Percentiles rank a stretch among this genome's conserved stretches.
Conservation (phyloP, 2,113 vertebrate genomes). For the Sminthopsis crassicaudata region DNA sequence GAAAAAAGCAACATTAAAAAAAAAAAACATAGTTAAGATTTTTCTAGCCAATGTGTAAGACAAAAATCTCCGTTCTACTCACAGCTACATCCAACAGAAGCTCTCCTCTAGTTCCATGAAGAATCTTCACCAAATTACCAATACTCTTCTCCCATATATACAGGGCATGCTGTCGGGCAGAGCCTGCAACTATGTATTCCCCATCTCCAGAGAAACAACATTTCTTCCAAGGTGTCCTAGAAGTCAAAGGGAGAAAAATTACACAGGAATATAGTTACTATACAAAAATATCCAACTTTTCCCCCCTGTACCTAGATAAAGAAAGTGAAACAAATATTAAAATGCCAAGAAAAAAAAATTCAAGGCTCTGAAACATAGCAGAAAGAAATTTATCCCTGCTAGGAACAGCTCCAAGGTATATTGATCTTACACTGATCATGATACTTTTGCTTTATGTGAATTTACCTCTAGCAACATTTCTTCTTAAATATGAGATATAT, state of each 20-base stretch:
- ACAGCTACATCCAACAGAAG: slow-evolving; percentile 97
- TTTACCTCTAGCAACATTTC: background rate
- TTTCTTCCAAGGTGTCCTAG: slow-evolving; percentile 98
- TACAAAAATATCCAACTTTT: background rate
- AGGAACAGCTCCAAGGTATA: background rate
- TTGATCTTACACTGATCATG: rapidly evolving
- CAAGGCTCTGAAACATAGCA: background rate
- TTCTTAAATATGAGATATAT: background rate
- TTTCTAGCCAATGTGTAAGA: background rate
- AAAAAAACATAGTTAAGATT: background rate
- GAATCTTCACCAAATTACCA: slow-evolving; percentile 98
- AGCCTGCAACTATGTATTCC: slow-evolving; percentile 98
- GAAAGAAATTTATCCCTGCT: background rate
- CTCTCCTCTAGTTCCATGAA: slow-evolving; percentile 96
- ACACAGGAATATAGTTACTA: background rate
- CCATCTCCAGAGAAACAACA: slow-evolving; percentile 99
- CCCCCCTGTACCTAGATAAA: background rate
- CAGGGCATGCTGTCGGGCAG: slow-evolving; percentile 95
- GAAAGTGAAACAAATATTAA: background rate
- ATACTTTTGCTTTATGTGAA: background rate
- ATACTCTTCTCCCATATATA: slow-evolving; percentile 99
- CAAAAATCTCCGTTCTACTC: slow-evolving; percentile 68
- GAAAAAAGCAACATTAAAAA: slow-evolving; percentile 33
- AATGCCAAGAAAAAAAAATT: background rate
- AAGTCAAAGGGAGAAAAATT: background rate